These are phyloP conservation scores for Muntiacus reevesi DNA, from an alignment of 2,113 vertebrate species.

Conservation along the genomic window DNA sequence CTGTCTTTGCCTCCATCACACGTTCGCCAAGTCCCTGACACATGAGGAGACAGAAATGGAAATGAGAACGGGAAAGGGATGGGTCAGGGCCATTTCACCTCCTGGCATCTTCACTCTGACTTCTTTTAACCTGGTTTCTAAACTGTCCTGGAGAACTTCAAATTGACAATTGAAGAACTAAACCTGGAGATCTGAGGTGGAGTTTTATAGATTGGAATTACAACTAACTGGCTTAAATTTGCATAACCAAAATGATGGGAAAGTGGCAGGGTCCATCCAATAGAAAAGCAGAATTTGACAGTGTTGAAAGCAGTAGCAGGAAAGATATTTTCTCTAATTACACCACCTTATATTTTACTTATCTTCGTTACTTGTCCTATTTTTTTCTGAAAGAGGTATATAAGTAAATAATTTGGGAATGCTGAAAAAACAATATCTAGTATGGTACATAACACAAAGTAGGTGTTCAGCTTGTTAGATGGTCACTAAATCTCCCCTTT, in stretches of 20 bases:
- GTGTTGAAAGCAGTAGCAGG: neutral
- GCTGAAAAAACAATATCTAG: neutral
- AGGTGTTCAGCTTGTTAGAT: neutral
- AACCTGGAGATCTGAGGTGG: neutral
- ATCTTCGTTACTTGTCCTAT: neutral
- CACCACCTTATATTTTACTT: neutral
- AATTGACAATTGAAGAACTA: neutral
- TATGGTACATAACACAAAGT: neutral
- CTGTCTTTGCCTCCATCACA: neutral
- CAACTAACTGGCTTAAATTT: neutral
- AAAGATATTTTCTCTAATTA: neutral
- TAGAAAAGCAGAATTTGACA: neutral
- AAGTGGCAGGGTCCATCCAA: neutral
- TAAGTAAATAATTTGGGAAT: neutral
- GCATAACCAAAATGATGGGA: neutral
- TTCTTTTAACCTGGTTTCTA: neutral
- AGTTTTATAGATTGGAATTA: neutral
- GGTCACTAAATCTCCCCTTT: neutral
- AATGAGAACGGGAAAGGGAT: neutral
- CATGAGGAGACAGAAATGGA: neutral
- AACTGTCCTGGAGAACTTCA: neutral
- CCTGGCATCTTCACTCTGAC: neutral
- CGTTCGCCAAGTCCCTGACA: neutral
- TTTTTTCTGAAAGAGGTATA: neutral
- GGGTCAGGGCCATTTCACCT: neutral